These are phyloP conservation scores for Dromococcyx pavoninus DNA, from an alignment of 2,797 vertebrate species.

Conservation along the genomic window DNA sequence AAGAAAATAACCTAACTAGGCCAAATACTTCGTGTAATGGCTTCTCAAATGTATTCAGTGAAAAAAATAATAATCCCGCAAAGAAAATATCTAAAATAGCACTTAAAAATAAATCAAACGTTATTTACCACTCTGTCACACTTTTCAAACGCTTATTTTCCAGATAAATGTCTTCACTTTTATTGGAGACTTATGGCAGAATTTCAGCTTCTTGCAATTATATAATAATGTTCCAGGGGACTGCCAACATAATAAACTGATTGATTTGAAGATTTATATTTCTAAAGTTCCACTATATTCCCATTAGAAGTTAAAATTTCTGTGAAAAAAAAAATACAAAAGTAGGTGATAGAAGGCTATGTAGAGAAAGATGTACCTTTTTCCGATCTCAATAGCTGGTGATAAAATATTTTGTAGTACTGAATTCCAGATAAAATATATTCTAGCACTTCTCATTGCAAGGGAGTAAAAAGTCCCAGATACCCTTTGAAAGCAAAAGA, in stretches of 20 bases:
- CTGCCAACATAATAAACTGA: not conserved
- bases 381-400: not conserved
- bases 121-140: not conserved
- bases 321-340: not conserved
- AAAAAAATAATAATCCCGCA: not conserved
- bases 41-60: not conserved
- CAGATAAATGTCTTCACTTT: not conserved
- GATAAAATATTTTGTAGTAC: not conserved
- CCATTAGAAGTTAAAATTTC: not conserved
- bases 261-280: conserved; percentile 20
- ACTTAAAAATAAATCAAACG: conserved; percentile 27
- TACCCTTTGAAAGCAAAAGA: not conserved
- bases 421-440: not conserved
- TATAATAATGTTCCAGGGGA: not conserved
- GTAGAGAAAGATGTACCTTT: not conserved
- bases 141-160: not conserved
- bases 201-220: not conserved
- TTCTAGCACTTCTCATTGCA: not conserved
- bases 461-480: not conserved
- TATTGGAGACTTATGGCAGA: not conserved
- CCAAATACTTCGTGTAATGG: not conserved
- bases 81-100: not conserved
- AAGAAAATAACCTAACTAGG: not conserved
- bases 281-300: not conserved
- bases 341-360: not conserved